These are phyloP conservation scores for Sebastes alutus DNA, from an alignment of 2,797 vertebrate species.

Conservation along the genomic window DNA sequence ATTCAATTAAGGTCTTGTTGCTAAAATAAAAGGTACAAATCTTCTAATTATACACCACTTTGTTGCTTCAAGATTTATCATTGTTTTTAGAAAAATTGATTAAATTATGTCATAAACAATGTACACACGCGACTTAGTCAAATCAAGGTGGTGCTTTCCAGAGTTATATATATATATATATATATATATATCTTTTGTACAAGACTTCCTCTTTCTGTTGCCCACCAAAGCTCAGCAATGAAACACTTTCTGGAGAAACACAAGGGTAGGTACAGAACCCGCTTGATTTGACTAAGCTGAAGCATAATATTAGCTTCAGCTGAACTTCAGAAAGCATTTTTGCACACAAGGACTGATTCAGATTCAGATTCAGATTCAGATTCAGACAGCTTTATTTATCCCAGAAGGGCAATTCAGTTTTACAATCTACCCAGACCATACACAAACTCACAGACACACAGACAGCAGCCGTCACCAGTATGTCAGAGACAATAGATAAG, in stretches of 20 bases:
- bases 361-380: no score
- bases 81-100: neutral
- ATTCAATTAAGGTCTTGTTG: neutral
- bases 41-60: neutral
- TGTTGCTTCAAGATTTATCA: neutral
- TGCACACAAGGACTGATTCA: neutral
- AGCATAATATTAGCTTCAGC: neutral
- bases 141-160: neutral
- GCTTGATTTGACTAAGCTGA: neutral
- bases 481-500: no score
- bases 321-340: neutral
- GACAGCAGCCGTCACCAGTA: no score
- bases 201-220: neutral
- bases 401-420: no score
- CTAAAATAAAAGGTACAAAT: neutral
- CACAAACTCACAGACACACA: no score
- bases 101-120: neutral
- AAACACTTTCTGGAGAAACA: neutral
- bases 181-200: neutral
- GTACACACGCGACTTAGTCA: neutral
- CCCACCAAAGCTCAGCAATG: neutral
- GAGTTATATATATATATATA: neutral
- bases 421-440: no score
- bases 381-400: no score
- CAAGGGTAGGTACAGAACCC: no score